Evolutionary conservation across 2,888 invertebrate species (phyloP).

Genomic region (Drosophila percnosoma): DNA sequence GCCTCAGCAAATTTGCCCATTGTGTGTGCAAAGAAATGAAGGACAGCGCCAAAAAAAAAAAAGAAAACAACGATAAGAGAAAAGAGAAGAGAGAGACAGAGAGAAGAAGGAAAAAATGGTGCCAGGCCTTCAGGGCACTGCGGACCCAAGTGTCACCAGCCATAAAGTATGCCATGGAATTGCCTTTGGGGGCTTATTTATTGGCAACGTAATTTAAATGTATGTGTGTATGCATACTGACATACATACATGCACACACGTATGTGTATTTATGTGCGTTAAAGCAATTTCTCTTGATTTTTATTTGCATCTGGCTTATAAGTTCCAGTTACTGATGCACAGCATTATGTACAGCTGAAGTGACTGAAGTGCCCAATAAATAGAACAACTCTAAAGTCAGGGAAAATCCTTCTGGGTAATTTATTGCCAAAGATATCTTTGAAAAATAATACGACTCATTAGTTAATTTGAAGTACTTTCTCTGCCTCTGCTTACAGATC

Average conservation of each 20-base stretch:
- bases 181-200: slow-evolving; percentile 55
- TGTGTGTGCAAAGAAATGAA: not conserved
- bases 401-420: not conserved
- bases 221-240: slow-evolving; percentile 6
- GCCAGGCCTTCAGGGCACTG: slow-evolving; percentile 24
- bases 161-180: slow-evolving; percentile 61
- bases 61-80: not conserved
- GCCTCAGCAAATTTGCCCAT: not conserved
- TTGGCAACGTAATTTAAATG: slow-evolving; percentile 54
- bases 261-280: slow-evolving; percentile 24
- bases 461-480: not conserved
- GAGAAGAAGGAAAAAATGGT: slow-evolving; percentile 6
- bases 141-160: slow-evolving; percentile 49
- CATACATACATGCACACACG: not conserved
- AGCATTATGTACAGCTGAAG: not conserved
- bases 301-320: slow-evolving; percentile 43
- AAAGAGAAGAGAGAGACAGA: not conserved
- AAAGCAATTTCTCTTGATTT: slow-evolving; percentile 53
- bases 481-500: not conserved
- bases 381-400: not conserved
- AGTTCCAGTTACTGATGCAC: slow-evolving; percentile 28
- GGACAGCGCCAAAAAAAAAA: not conserved
- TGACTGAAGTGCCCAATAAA: not conserved
- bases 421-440: not conserved
- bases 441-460: not conserved